These are phyloP conservation scores for Oceanodroma leucorhoa DNA, from an alignment of 2,797 vertebrate genomes.

Conservation along the genomic window DNA sequence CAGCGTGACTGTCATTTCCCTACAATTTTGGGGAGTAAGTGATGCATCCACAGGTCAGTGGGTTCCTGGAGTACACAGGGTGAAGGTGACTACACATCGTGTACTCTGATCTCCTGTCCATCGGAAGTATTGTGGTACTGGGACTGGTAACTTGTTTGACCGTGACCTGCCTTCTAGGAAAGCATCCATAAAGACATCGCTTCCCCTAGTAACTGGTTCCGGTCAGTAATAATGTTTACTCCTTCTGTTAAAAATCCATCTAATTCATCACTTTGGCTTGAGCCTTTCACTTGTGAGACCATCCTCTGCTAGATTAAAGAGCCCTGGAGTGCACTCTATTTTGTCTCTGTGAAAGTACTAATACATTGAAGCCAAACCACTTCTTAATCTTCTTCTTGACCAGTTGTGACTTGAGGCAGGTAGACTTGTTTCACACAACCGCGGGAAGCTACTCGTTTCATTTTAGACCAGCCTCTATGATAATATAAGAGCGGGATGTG, in stretches of 20 bases:
- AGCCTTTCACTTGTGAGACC: background rate
- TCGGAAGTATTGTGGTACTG: background rate
- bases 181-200: background rate
- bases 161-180: background rate
- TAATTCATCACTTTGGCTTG: background rate
- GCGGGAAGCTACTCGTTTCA: background rate
- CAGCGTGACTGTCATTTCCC: background rate
- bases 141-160: background rate
- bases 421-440: background rate
- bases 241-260: background rate
- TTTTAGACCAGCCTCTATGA: background rate
- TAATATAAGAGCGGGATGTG: background rate
- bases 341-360: background rate
- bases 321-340: background rate
- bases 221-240: background rate
- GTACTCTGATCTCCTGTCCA: background rate
- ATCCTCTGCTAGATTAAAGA: background rate
- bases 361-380: background rate
- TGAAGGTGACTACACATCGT: background rate
- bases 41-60: fast-evolving
- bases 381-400: background rate
- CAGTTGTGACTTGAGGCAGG: background rate
- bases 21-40: background rate
- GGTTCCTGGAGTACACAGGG: background rate
- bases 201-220: background rate